Base-by-base conservation (phyloP, 2,797 vertebrate species). In the Propithecus perrieri region DNA sequence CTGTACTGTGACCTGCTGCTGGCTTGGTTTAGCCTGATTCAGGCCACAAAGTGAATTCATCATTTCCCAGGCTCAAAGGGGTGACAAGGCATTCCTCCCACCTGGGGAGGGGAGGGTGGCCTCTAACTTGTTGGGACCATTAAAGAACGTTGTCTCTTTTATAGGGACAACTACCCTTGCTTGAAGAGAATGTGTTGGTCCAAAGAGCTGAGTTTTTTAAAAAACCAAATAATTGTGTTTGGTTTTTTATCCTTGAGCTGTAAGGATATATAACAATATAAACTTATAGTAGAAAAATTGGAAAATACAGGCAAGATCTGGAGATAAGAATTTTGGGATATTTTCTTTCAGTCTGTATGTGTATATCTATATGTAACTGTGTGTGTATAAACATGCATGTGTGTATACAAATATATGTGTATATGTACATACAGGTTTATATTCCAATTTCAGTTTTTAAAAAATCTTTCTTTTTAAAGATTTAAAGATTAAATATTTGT, bases 1-100 rank as follows among this genome's bases (percentile, higher is more conserved):
- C 98, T 99, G 50, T 99, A 99, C 98, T 99, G 99, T 63, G 99
- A 99, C 96, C 98, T 99, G 91, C 98, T 99, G 88, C 98, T 99
- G 50, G 98, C 99, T 43, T 98, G 99, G 61, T 99, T 99, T 85
- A 99, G 99, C 97, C 99, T 99, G 96, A 99, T 99, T 91, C 99
- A 99, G 91, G 99, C 99, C 11, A 99, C 99, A 99, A 99, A 99
- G 99, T 99, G 97, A 99, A 99, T 75, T 17, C 18, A 55, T 71
- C 72, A 24, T 50, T 85, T 65, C 24, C 38, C 20, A 90, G 71
- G 18, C 26, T 89, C 79, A 78, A 9, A 67, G 65, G 41, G 33
- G 12, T 78, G n/a, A 48, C 24, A 89, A 18, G 12, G 2, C 6
- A 65, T 55, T 53, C 28, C 35, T 72, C 28, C 26, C 24, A 20